Conservation (phyloP, 2,888 invertebrate species). For the Drosophila diplacantha region DNA sequence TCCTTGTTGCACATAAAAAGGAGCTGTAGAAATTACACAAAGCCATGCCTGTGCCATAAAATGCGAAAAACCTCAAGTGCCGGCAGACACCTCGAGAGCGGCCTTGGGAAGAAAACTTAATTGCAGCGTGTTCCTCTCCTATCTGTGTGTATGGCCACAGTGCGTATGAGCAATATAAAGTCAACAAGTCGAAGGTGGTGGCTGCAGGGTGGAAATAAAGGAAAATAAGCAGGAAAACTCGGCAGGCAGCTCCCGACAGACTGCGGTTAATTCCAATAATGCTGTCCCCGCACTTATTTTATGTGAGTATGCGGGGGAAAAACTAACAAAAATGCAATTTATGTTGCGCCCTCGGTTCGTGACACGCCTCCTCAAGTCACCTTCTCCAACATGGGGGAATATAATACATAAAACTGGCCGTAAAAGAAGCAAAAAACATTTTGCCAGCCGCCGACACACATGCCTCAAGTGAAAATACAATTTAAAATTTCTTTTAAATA, state of each 20-base stretch:
- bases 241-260: conserved; percentile 10
- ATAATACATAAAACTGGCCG: conserved; percentile 9
- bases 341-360: conserved; percentile 29
- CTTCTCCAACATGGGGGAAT: background rate
- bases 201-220: background rate
- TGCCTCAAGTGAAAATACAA: conserved; percentile 15
- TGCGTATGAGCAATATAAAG: conserved; percentile 60
- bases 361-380: conserved; percentile 10
- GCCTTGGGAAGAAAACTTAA: conserved; percentile 40
- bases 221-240: background rate
- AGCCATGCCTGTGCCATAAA: conserved; percentile 20
- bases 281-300: conserved; percentile 21
- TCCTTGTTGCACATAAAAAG: conserved; percentile 17
- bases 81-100: conserved; percentile 17
- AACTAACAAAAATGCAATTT: conserved; percentile 64
- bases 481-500: conserved; percentile 39
- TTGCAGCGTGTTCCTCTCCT: conserved; percentile 27
- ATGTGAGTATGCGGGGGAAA: conserved; percentile 23
- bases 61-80: conserved; percentile 32
- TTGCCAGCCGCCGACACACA: conserved; percentile 11
- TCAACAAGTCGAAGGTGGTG: conserved; percentile 22
- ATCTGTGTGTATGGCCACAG: conserved; percentile 4
- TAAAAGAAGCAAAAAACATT: conserved; percentile 15
- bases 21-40: conserved; percentile 15
- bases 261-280: conserved; percentile 31